Conservation (phyloP, 2,113 vertebrate genomes). For the Baryphthengus martii region DNA sequence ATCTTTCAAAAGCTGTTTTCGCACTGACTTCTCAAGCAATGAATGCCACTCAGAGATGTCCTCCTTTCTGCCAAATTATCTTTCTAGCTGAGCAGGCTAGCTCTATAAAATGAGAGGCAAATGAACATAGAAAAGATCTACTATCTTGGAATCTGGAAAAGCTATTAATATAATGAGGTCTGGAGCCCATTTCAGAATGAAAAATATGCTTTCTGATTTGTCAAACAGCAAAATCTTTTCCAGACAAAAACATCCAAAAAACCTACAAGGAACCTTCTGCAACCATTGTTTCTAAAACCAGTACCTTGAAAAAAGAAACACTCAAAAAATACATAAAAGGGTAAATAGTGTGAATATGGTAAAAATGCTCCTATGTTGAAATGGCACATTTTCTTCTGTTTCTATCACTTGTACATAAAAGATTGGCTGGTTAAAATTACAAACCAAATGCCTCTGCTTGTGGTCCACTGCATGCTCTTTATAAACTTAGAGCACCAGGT, state of each 20-base stretch:
- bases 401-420: neutral
- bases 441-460: neutral
- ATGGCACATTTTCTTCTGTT: neutral
- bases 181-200: slow-evolving; percentile 8
- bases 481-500: neutral
- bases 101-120: neutral
- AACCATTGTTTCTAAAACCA: neutral
- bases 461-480: neutral
- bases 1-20: neutral
- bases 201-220: slow-evolving; percentile 32
- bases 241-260: neutral
- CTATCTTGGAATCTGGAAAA: neutral
- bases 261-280: neutral
- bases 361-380: neutral
- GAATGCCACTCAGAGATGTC: neutral
- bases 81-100: neutral
- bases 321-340: neutral
- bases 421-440: neutral
- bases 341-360: neutral
- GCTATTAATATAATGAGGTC: neutral
- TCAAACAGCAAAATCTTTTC: slow-evolving; percentile 14
- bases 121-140: neutral
- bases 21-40: neutral
- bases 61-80: neutral
- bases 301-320: neutral